Conservation (phyloP, 2,797 vertebrate genomes). For the Zenarchopterus dispar region DNA sequence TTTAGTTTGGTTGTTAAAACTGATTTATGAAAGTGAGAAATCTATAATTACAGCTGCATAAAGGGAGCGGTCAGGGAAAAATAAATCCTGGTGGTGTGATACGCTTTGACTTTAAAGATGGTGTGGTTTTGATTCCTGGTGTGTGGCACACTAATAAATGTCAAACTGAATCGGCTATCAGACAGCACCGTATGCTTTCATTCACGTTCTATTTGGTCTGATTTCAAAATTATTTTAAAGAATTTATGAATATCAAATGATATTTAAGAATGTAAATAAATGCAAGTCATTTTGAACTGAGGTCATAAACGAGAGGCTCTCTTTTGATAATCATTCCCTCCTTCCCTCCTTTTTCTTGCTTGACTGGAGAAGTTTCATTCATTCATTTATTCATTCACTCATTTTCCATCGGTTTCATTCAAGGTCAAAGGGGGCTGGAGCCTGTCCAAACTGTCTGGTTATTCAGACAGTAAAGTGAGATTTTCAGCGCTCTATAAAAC, state of each 20-base stretch:
- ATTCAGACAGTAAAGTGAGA: not conserved
- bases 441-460: too few relatives aligned
- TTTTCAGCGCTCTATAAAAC: not conserved
- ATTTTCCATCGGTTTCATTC: too few relatives aligned
- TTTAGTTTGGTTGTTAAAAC: conserved; percentile 19
- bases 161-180: conserved; percentile 41
- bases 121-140: conserved; percentile 57
- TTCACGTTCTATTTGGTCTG: conserved; percentile 35
- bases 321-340: not conserved
- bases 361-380: too few relatives aligned
- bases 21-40: conserved; percentile 51
- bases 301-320: not conserved
- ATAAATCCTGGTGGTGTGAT: conserved; percentile 53
- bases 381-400: too few relatives aligned
- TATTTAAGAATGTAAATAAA: not conserved
- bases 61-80: conserved; percentile 48
- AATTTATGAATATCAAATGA: not conserved
- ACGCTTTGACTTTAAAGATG: conserved; percentile 64
- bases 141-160: conserved; percentile 61
- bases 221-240: conserved; percentile 30
- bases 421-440: too few relatives aligned
- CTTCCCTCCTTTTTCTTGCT: not conserved
- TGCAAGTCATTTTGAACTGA: not conserved
- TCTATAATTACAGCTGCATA: conserved; percentile 49
- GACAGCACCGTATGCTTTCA: conserved; percentile 19